These are phyloP conservation scores for Psix sp. DNA, from an alignment of 1,140 invertebrate genomes.

Conservation along the genomic window DNA sequence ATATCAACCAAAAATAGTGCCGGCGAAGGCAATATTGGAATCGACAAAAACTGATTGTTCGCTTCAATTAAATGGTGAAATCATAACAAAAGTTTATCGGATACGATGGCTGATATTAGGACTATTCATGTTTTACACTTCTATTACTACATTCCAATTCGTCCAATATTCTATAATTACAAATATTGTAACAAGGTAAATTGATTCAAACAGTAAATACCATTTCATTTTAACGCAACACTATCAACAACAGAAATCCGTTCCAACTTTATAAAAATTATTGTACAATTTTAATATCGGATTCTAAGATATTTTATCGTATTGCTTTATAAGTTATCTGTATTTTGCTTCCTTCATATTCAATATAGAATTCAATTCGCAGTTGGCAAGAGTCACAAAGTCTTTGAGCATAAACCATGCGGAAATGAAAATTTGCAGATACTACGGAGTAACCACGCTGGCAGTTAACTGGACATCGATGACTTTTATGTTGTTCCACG, in stretches of 20 bases:
- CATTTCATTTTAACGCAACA: neutral
- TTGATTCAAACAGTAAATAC: neutral
- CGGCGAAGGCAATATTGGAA: slow-evolving; percentile 2
- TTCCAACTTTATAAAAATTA: too few species aligned
- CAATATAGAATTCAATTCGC: slow-evolving; percentile 42
- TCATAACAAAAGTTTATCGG: slow-evolving; percentile 66
- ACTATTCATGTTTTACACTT: slow-evolving; percentile 79
- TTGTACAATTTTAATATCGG: too few species aligned
- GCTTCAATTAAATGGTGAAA: slow-evolving; percentile 6
- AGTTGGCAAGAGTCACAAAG: slow-evolving; percentile 28
- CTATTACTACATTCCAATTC: slow-evolving; percentile 70
- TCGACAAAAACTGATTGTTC: slow-evolving; percentile 24
- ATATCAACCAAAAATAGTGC: slow-evolving; percentile 11
- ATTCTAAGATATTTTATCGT: too few species aligned
- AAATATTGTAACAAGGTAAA: slow-evolving; percentile 75
- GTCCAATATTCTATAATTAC: slow-evolving; percentile 79
- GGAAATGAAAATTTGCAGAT: slow-evolving; percentile 63
- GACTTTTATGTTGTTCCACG: slow-evolving; percentile 84
- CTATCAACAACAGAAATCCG: too few species aligned
- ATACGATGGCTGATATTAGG: slow-evolving; percentile 80
- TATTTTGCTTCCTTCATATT: too few species aligned
- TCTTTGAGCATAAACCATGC: too few species aligned
- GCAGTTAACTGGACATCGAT: slow-evolving; percentile 84
- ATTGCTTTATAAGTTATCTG: too few species aligned
- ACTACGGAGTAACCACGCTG: slow-evolving; percentile 77